Evolutionary conservation across 2,113 vertebrate genomes (phyloP).

Genomic region (Nyctibius bracteatus): DNA sequence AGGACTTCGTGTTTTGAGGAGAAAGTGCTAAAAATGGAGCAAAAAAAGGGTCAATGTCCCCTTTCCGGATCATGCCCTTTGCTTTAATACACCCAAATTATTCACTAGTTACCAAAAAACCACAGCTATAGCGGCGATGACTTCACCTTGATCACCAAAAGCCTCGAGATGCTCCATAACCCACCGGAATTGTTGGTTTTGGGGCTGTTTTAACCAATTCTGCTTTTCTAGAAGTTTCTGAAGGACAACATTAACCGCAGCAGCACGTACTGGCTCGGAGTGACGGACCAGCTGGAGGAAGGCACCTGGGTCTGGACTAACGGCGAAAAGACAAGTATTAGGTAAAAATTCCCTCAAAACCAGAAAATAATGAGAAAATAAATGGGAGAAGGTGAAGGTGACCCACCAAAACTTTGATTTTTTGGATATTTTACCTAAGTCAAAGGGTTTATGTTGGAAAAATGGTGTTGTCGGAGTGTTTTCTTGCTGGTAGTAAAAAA

Average conservation of each 20-base stretch:
- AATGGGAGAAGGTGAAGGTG: rapidly evolving
- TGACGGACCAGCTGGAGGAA: background rate
- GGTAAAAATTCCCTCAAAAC: background rate
- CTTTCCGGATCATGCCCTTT: rapidly evolving
- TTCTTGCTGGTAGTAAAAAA: background rate
- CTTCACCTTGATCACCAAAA: background rate
- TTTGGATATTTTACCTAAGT: rapidly evolving
- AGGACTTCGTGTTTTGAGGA: background rate
- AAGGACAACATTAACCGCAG: background rate
- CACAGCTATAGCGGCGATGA: rapidly evolving
- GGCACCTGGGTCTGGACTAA: background rate
- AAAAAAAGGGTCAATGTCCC: background rate
- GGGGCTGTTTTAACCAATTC: background rate
- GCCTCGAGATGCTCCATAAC: rapidly evolving
- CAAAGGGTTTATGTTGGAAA: background rate
- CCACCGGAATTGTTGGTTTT: rapidly evolving
- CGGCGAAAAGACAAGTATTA: rapidly evolving
- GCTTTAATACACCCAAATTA: background rate
- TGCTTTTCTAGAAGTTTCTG: background rate
- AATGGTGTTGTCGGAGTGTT: rapidly evolving
- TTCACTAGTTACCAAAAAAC: background rate
- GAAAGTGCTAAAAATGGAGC: rapidly evolving
- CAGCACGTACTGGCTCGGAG: background rate
- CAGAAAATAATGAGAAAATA: background rate
- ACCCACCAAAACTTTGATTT: rapidly evolving